Percentiles rank a stretch among this genome's conserved stretches.
Conservation (phyloP, 2,113 vertebrate genomes). For the Lampris incognitus region DNA sequence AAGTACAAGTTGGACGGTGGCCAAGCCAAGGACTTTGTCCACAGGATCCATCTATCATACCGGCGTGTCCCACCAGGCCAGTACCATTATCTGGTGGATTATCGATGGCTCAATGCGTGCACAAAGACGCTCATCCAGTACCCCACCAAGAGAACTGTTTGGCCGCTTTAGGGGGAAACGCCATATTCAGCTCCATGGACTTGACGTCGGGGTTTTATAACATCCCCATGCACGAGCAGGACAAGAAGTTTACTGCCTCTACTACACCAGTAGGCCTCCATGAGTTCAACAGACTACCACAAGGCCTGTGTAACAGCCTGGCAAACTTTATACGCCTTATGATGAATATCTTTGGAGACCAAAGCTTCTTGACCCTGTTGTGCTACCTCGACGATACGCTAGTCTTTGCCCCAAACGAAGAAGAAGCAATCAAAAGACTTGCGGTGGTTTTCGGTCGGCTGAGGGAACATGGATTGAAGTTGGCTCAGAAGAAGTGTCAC, state of each 20-base stretch:
- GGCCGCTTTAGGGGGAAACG: constrained; percentile 8
- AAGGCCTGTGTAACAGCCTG: constrained; percentile 31
- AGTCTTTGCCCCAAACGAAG: too few species aligned
- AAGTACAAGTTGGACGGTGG: constrained; percentile 26
- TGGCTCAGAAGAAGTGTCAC: too few species aligned
- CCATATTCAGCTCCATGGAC: constrained; percentile 31
- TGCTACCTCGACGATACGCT: constrained; percentile 18
- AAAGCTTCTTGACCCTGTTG: constrained; percentile 27
- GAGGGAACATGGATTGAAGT: too few species aligned
- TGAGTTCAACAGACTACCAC: constrained; percentile 4
- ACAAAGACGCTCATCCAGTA: constrained; percentile 28
- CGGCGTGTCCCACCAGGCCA: constrained; percentile 23
- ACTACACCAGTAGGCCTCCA: background rate
- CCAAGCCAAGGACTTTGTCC: constrained; percentile 14
- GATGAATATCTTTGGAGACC: constrained; percentile 31
- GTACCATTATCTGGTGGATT: constrained; percentile 34
- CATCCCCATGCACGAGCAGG: background rate
- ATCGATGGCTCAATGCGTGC: constrained; percentile 26
- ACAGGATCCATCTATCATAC: constrained; percentile 25
- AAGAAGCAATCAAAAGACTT: too few species aligned
- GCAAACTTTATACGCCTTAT: constrained; percentile 31
- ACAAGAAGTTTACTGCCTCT: constrained; percentile 25
- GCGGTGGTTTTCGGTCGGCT: too few species aligned
- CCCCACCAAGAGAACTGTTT: constrained; percentile 37
- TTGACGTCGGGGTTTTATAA: constrained; percentile 34